Conservation (phyloP, 2,888 invertebrate genomes). For the Chloroclystis v-ata region DNA sequence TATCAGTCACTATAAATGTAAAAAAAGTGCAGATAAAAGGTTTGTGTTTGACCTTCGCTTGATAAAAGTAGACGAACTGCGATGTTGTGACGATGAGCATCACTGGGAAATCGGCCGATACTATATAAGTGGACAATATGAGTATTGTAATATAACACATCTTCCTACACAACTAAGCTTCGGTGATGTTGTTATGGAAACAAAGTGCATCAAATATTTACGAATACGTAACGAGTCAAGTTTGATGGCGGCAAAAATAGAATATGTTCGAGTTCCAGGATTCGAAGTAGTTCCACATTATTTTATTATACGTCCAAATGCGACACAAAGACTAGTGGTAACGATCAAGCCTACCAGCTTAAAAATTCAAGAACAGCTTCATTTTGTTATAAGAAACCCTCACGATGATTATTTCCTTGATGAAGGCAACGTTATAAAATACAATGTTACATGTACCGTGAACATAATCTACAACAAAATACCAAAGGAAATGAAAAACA, state of each 20-base stretch:
- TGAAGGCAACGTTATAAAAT: constrained; percentile 41
- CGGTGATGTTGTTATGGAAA: constrained; percentile 58
- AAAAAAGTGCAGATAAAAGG: constrained; percentile 46
- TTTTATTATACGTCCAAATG: constrained; percentile 55
- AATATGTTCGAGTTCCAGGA: constrained; percentile 56
- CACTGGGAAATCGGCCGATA: constrained; percentile 71
- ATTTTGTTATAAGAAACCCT: constrained; percentile 54
- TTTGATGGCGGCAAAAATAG: constrained; percentile 53
- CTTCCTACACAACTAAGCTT: constrained; percentile 67
- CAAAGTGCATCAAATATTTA: constrained; percentile 51
- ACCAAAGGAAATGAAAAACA: constrained; percentile 29
- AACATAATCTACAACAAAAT: constrained; percentile 44
- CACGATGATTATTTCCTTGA: constrained; percentile 32
- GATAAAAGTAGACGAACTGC: constrained; percentile 53
- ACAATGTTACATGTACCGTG: constrained; percentile 42
- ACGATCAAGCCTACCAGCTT: constrained; percentile 52
- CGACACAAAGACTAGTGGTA: constrained; percentile 45
- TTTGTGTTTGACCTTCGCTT: constrained; percentile 64
- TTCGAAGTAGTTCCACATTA: constrained; percentile 57
- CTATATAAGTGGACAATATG: constrained; percentile 77
- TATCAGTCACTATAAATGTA: constrained; percentile 52
- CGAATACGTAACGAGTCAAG: constrained; percentile 65
- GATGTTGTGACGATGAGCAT: constrained; percentile 57
- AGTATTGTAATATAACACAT: constrained; percentile 65
- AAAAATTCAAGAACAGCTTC: constrained; percentile 41